Percentiles rank a stretch among this genome's conserved stretches.
phyloP scores from a whole-genome alignment of 2,113 vertebrate species.

The Rhineura floridana region DNA sequence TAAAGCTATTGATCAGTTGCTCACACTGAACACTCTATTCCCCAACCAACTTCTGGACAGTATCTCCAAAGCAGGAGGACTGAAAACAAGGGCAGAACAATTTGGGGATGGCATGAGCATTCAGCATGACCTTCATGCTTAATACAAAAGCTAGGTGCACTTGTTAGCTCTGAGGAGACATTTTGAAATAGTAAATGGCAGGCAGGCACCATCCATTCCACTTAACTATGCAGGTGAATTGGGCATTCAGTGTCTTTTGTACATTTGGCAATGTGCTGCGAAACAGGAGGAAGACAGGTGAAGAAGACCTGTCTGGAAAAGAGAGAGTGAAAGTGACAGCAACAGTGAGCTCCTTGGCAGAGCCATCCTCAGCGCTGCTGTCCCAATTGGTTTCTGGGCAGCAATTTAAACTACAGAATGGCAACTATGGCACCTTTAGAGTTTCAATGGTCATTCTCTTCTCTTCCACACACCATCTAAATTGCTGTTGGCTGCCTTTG shows the following conservation, averaged over 20 bases:
- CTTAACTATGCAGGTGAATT: background rate
- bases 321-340: background rate
- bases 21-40: background rate
- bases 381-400: background rate
- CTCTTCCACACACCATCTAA: background rate
- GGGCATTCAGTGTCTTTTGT: background rate
- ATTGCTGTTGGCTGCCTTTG: background rate
- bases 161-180: background rate
- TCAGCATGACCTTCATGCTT: background rate
- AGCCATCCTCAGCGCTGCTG: background rate
- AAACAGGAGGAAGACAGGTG: background rate
- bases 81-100: background rate
- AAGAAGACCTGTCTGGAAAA: background rate
- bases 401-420: background rate
- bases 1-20: background rate
- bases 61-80: too few species aligned
- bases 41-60: background rate
- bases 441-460: too few species aligned
- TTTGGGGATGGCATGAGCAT: background rate
- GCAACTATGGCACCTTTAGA: background rate
- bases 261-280: background rate
- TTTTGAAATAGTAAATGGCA: background rate
- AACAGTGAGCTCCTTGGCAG: background rate
- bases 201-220: background rate
- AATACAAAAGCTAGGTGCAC: constrained; percentile 8